Evolutionary conservation across 2,797 vertebrate genomes (phyloP), one percentile per base, ranked within the genome.

Genomic region (Pygocentrus nattereri): DNA sequence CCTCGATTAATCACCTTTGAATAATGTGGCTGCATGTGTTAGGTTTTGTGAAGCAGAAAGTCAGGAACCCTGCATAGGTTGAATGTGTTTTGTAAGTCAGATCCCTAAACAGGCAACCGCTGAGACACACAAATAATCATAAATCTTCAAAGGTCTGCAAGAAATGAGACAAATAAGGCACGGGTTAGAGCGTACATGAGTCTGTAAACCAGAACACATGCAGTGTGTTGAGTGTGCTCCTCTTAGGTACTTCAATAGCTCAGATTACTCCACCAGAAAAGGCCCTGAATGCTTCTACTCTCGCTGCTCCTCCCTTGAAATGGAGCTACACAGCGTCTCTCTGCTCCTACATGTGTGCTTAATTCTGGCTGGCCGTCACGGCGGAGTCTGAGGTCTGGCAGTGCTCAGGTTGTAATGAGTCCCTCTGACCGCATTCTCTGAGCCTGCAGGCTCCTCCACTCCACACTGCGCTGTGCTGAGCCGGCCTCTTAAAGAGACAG

Each of bases 331-430:
- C 30, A 68, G 79, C 65, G 77, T 83, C 72, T 68, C 47, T 84
- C 38, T 84, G 81, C 78, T 34, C 85, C 88, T 90, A 94, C 93
- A 94, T 94, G 92, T 94, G 92, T 88, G 86, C 87, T 90, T 92
- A 91, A 93, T 93, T 92, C 89, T 85, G 91, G 82, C 88, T 84
- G 75, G 87, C 90, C 92, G 92, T 92, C 91, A 89, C 86, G 87
- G 88, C 87, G 94, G 95, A 94, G 94, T 92, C 94, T 95, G 94
- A 95, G 94, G 95, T 95, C 94, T 95, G 95, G 94, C 94, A 95
- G 87, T 87, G 90, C 81, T 90, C 61, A 80, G 88, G 91, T 90
- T 84, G 90, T 92, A 93, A 93, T 91, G 87, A 90, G 78, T 85
- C 83, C 79, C 81, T 85, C 82, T 87, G 80, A 87, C 87, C 85